Conservation (phyloP, 2,888 invertebrate species). For the Elmis aenea region DNA sequence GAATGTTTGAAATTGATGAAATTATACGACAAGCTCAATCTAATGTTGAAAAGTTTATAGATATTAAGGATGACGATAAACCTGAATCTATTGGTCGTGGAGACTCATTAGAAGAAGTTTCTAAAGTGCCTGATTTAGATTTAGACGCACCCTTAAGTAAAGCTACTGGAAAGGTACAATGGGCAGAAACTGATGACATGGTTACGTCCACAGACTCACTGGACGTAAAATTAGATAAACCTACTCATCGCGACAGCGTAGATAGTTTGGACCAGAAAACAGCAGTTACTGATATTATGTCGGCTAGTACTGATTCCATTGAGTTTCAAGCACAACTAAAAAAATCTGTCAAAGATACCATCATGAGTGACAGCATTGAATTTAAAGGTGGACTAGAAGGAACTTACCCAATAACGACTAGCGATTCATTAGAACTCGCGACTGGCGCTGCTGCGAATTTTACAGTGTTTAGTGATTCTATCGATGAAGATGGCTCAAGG, state of each 20-base stretch:
- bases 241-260: slow-evolving; percentile 55
- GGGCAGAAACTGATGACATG: slow-evolving; percentile 48
- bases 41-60: slow-evolving; percentile 60
- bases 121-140: slow-evolving; percentile 52
- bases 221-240: slow-evolving; percentile 49
- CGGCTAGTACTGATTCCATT: slow-evolving; percentile 56
- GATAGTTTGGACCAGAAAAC: slow-evolving; percentile 64
- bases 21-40: slow-evolving; percentile 63
- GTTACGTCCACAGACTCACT: slow-evolving; percentile 61
- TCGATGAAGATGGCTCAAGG: slow-evolving; percentile 47
- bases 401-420: slow-evolving; percentile 45
- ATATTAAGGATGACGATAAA: slow-evolving; percentile 54
- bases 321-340: slow-evolving; percentile 48
- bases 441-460: slow-evolving; percentile 34
- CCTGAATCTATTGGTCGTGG: slow-evolving; percentile 51
- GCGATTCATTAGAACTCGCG: slow-evolving; percentile 50
- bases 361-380: slow-evolving; percentile 57
- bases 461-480: slow-evolving; percentile 44
- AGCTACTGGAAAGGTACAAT: slow-evolving; percentile 43
- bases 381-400: slow-evolving; percentile 39
- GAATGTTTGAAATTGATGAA: slow-evolving; percentile 65
- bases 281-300: slow-evolving; percentile 51
- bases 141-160: slow-evolving; percentile 43
- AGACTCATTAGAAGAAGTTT: slow-evolving; percentile 51
- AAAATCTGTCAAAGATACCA: slow-evolving; percentile 34